Evolutionary conservation across 2,113 vertebrate genomes (phyloP).

Genomic region (Pipra filicauda): DNA sequence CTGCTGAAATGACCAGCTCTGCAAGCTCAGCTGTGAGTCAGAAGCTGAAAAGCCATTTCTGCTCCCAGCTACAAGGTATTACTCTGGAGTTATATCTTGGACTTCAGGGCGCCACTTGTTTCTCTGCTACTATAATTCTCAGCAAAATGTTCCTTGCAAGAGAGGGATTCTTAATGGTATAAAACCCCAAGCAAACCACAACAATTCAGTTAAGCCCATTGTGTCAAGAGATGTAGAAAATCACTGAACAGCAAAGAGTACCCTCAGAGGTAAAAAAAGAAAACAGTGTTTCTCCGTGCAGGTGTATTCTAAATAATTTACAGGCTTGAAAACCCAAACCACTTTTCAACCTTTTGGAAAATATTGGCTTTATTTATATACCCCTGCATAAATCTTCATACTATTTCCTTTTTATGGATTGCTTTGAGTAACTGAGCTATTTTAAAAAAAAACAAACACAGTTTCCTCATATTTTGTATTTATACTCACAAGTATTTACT

Average conservation of each 20-base stretch:
- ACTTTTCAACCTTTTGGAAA: background rate
- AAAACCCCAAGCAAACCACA: background rate
- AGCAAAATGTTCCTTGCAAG: background rate
- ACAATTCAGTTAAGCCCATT: background rate
- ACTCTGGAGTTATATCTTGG: background rate
- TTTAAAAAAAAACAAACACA: background rate
- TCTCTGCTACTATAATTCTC: background rate
- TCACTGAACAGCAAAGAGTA: background rate
- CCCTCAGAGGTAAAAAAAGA: background rate
- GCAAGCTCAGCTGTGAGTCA: background rate
- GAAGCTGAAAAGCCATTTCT: constrained; percentile 14
- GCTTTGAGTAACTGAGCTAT: background rate
- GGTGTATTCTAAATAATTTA: background rate
- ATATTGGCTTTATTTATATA: background rate
- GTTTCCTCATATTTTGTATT: background rate
- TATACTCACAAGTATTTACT: background rate
- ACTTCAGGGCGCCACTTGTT: background rate
- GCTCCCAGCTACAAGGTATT: background rate
- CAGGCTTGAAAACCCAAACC: background rate
- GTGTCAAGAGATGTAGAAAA: background rate
- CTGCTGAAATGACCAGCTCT: background rate
- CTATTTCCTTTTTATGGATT: background rate
- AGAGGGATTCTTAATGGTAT: background rate
- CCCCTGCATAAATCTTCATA: background rate
- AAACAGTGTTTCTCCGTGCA: background rate